Conservation (phyloP, 2,113 vertebrate species). For the Gallinago jamesoni region DNA sequence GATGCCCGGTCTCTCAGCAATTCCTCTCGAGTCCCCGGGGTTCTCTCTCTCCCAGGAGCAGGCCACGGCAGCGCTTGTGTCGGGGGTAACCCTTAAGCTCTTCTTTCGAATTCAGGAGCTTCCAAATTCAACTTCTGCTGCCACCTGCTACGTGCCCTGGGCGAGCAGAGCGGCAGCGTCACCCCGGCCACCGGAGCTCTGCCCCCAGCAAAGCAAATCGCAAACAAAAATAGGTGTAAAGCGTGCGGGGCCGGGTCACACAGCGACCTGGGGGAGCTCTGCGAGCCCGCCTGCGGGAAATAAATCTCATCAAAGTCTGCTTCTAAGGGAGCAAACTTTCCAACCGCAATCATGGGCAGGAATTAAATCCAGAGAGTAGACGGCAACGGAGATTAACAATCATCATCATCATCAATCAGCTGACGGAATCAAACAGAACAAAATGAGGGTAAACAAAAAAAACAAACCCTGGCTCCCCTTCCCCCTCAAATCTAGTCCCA, state of each 20-base stretch:
- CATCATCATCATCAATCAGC: slow-evolving; percentile 11
- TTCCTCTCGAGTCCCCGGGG: slow-evolving; percentile 43
- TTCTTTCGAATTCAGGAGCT: slow-evolving; percentile 60
- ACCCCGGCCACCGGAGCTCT: not conserved
- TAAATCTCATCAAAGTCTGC: not conserved
- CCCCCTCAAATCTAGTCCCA: not conserved
- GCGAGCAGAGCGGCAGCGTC: not conserved
- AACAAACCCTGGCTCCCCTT: not conserved
- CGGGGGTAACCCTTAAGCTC: slow-evolving; percentile 46
- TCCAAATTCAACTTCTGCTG: slow-evolving; percentile 67
- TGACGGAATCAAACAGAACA: slow-evolving; percentile 41
- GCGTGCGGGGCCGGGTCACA: not conserved
- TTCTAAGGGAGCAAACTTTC: slow-evolving; percentile 3
- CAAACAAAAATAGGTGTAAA: not conserved
- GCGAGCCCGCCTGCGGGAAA: not conserved
- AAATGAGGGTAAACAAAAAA: slow-evolving; percentile 14
- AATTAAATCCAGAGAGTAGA: slow-evolving; percentile 22
- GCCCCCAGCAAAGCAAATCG: rapidly evolving
- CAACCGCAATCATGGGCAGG: not conserved
- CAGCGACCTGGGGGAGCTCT: not conserved
- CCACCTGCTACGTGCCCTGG: slow-evolving; percentile 60
- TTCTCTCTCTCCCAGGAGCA: slow-evolving; percentile 43
- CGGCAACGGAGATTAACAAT: slow-evolving; percentile 2
- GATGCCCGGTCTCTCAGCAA: slow-evolving; percentile 13
- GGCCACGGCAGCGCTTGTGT: slow-evolving; percentile 36